Base-by-base conservation (phyloP, 2,888 invertebrate species). In the Acleris cristana region DNA sequence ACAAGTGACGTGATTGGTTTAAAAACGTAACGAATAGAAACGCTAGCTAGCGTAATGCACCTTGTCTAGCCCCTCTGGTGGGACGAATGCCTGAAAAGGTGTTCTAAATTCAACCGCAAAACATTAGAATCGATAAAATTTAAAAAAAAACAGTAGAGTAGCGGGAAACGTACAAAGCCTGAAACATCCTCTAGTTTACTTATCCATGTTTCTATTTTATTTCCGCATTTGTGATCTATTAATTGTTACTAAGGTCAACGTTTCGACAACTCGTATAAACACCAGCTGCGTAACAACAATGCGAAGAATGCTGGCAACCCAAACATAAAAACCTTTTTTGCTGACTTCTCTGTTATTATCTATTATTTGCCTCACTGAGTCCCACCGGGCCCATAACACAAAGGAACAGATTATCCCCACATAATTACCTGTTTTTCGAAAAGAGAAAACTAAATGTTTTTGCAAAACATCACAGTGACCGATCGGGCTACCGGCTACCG, bases 381-480 rank as follows among this genome's bases (percentile, higher is more conserved):
- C 55, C 40, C 55, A 48, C 19, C 12, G 55, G 40, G 12, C 55
- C n/a, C n/a, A 3, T 12, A 18, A 19, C 21, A 56, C 21, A 44
- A 56, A 23, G 44, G 21, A 7, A 21, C 21, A 21, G 56, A 56
- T 56, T 44, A 56, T 56, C 56, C 56, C 21, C 44, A 16, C 56
- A 16, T 56, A 56, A 56, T 56, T 56, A 56, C 56, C 56, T 56
- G 40, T 56, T 56, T 51, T 51, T n/a, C 51, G 51, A 40, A 30
- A 53, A n/a, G 18, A n/a, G 7, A 48, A 18, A 48, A 48, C 56
- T 19, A 56, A 56, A 44, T 56, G 56, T 56, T 44, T 55, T 56
- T 44, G 44, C 21, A 10, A 56, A 56, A 56, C 56, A 56, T 40
- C 54, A n/a, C 18, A 54, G 54, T 54, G 55, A 55, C 55, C 56